phyloP scores from a whole-genome alignment of 2,797 vertebrate genomes.

The Pteropus rufus region DNA sequence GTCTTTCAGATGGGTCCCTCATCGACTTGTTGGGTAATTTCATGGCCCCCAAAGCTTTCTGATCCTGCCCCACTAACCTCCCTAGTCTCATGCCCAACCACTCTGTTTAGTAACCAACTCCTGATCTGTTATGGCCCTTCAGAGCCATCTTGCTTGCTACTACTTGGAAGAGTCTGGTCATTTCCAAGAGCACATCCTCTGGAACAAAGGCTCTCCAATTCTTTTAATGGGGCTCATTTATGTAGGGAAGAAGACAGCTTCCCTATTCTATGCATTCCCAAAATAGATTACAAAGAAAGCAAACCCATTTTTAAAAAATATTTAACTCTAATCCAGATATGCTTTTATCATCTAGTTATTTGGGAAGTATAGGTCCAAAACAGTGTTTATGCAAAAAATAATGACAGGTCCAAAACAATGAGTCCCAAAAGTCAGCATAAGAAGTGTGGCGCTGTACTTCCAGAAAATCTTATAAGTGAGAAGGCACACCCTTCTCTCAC shows the following conservation, averaged over 20 bases:
- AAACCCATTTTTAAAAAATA: not conserved
- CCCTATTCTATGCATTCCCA: not conserved
- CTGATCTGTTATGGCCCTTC: not conserved
- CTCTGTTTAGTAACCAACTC: not conserved
- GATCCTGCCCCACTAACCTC: not conserved
- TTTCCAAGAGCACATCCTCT: not conserved
- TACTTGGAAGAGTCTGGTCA: not conserved
- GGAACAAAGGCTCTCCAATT: not conserved
- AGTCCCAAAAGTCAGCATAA: not conserved
- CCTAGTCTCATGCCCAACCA: not conserved
- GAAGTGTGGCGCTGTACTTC: not conserved
- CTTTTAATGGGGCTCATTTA: not conserved
- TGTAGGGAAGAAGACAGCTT: not conserved
- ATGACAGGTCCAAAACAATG: not conserved
- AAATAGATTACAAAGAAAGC: not conserved
- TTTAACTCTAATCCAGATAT: not conserved
- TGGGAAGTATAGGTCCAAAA: not conserved
- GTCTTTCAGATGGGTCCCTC: not conserved
- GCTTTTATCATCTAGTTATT: not conserved
- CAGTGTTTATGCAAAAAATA: not conserved
- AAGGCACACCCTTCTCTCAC: not conserved
- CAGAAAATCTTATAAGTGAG: not conserved
- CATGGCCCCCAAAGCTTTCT: not conserved
- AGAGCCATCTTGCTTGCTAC: not conserved
- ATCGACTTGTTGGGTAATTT: not conserved